Percentiles rank a stretch among this genome's conserved stretches.
Evolutionary conservation across 2,888 invertebrate genomes (phyloP).

Genomic region (Gisinianus flammeolus): DNA sequence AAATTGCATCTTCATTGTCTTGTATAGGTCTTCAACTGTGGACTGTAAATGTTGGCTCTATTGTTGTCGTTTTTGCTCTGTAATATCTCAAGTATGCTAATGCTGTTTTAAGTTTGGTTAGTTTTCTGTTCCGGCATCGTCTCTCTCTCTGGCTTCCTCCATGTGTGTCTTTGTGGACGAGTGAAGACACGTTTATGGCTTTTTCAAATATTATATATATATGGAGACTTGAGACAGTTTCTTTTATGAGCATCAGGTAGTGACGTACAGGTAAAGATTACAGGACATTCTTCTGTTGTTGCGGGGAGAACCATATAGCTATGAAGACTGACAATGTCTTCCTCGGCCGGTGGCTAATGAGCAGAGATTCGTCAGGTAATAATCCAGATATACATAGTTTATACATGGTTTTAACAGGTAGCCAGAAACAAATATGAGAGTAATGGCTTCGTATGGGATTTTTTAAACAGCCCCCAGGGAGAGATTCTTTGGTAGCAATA

Average conservation of each 20-base stretch:
- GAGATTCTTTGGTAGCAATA: not conserved
- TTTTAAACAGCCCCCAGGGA: not conserved
- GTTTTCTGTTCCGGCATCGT: constrained; percentile 3
- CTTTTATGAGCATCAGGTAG: not conserved
- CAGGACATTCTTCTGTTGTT: not conserved
- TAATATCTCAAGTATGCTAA: not conserved
- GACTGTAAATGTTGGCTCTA: not conserved
- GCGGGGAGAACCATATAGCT: constrained; percentile 16
- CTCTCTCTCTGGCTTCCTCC: not conserved
- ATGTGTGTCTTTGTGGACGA: not conserved
- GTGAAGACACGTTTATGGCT: not conserved
- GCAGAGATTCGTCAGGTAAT: constrained; percentile 9
- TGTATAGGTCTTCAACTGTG: not conserved
- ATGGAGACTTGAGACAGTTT: not conserved
- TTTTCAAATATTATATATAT: not conserved
- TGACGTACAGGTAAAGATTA: not conserved
- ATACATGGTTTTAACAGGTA: constrained; percentile 20
- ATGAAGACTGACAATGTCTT: constrained; percentile 30
- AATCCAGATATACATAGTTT: not conserved
- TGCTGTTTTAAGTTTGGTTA: not conserved
- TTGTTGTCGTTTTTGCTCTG: constrained; percentile 3
- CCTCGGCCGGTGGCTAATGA: constrained; percentile 31
- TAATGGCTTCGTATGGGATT: constrained; percentile 1
- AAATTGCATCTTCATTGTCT: constrained; percentile 32
- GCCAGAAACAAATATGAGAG: constrained; percentile 13